phyloP scores from a whole-genome alignment of 2,888 invertebrate genomes.

The Zaprionus bogoriensis region DNA sequence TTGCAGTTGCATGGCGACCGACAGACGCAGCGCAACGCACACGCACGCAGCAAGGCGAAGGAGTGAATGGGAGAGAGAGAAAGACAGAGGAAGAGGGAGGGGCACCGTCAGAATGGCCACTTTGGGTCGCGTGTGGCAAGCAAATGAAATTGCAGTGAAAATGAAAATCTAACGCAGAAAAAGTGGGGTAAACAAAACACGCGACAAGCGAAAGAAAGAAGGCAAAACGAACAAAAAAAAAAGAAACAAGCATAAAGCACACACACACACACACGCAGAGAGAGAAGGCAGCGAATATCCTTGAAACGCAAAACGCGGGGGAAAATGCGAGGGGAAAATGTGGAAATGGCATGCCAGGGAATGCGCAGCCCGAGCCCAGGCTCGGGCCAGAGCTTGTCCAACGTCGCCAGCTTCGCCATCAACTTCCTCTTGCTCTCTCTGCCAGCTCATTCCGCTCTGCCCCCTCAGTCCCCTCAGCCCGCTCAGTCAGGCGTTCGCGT shows the following conservation, averaged over 20 bases:
- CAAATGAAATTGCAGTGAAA: constrained; percentile 76
- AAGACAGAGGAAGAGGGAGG: neutral
- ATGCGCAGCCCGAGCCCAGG: constrained; percentile 34
- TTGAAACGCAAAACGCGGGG: constrained; percentile 63
- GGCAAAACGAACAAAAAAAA: neutral
- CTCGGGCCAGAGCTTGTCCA: neutral
- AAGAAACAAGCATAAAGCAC: neutral
- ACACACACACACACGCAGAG: no score
- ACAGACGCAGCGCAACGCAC: constrained; percentile 51
- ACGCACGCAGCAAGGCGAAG: constrained; percentile 37
- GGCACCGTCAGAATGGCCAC: constrained; percentile 48
- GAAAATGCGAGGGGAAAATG: constrained; percentile 16
- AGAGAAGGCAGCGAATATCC: constrained; percentile 64
- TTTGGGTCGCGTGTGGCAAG: constrained; percentile 72
- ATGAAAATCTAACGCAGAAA: constrained; percentile 73
- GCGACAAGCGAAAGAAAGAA: neutral
- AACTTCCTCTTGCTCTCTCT: constrained; percentile 36
- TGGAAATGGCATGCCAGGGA: constrained; percentile 37
- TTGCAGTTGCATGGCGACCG: constrained; percentile 52
- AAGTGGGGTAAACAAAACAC: constrained; percentile 71
- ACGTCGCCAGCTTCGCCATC: constrained; percentile 12
- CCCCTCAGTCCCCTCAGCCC: neutral
- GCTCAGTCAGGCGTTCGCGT: constrained; percentile 35
- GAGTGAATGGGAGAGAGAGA: neutral
- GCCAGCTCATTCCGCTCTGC: neutral